phyloP scores from a whole-genome alignment of 2,797 vertebrate species.

The Sebastiscus tertius region DNA sequence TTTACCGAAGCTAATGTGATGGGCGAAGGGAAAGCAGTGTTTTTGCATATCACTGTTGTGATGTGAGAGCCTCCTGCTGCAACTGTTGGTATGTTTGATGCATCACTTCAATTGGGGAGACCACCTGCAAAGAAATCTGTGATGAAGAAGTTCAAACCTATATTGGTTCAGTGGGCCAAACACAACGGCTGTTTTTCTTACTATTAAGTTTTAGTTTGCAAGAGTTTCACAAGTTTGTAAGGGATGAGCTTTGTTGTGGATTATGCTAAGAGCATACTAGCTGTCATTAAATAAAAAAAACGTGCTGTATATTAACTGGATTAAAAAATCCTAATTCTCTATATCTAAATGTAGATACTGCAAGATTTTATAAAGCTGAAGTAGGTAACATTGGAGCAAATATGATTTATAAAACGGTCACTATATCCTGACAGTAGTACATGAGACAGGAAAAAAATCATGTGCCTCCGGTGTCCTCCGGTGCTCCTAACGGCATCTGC shows the following conservation, averaged over 20 bases:
- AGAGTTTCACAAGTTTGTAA: not conserved
- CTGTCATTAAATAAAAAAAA: not conserved
- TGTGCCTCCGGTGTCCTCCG: too few relatives aligned
- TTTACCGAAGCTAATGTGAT: constrained; percentile 23
- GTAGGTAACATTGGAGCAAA: too few relatives aligned
- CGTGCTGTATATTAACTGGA: not conserved
- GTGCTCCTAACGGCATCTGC: too few relatives aligned
- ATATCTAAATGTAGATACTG: not conserved
- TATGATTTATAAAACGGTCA: too few relatives aligned
- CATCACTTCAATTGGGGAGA: not conserved
- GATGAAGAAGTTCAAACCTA: not conserved
- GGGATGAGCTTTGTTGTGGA: not conserved
- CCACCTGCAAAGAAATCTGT: not conserved
- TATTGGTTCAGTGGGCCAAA: not conserved
- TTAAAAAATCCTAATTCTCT: not conserved
- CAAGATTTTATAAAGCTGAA: not conserved
- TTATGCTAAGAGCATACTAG: not conserved
- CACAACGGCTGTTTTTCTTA: not conserved
- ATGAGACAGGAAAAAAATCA: too few relatives aligned
- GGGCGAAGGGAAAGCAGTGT: not conserved
- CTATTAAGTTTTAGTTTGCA: not conserved
- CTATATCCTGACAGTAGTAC: too few relatives aligned
- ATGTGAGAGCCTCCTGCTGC: not conserved
- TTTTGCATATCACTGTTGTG: not conserved
- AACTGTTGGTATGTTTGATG: not conserved